Percentiles rank a stretch among this genome's conserved stretches.
Evolutionary conservation across 1,140 invertebrate genomes (phyloP).

Genomic region (Matsumurasca onukii): DNA sequence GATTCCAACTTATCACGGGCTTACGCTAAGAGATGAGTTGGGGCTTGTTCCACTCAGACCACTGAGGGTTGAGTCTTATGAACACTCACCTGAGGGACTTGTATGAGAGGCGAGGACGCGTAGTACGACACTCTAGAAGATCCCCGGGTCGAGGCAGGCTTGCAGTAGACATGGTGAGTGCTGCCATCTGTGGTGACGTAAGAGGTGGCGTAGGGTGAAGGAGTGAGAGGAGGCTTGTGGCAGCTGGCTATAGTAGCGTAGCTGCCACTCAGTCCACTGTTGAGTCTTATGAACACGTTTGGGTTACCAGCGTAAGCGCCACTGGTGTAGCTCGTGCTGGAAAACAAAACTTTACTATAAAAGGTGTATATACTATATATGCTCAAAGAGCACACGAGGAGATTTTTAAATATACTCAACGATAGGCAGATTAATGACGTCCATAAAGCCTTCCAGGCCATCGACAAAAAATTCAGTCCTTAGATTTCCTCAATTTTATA

Average conservation of each 20-base stretch:
- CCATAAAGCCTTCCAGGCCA: no score
- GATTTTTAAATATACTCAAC: no score
- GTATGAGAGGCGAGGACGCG: slow-evolving; percentile 47
- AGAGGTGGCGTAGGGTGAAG: slow-evolving; percentile 58
- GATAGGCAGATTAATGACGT: no score
- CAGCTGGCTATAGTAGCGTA: slow-evolving; percentile 79
- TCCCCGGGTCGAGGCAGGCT: slow-evolving; percentile 49
- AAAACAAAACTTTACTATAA: slow-evolving; percentile 18
- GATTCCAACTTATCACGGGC: no score
- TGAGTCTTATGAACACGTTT: slow-evolving; percentile 51
- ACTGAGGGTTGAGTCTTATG: no score
- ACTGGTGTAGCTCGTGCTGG: slow-evolving; percentile 62
- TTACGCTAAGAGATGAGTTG: no score
- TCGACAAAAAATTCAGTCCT: no score
- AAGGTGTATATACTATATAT: no score
- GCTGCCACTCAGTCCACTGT: slow-evolving; percentile 71
- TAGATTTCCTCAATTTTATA: no score
- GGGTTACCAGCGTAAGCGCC: slow-evolving; percentile 68
- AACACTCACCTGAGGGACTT: slow-evolving; percentile 29
- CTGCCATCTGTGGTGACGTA: slow-evolving; percentile 50
- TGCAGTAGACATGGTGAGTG: slow-evolving; percentile 55
- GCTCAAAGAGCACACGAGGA: no score
- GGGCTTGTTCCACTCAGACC: no score
- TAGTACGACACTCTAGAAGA: slow-evolving; percentile 60
- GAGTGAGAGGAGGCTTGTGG: slow-evolving; percentile 60